Percentiles rank a stretch among this genome's conserved stretches.
These are phyloP conservation scores for Diloba caeruleocephala DNA, from an alignment of 2,888 invertebrate genomes.

Conservation along the genomic window DNA sequence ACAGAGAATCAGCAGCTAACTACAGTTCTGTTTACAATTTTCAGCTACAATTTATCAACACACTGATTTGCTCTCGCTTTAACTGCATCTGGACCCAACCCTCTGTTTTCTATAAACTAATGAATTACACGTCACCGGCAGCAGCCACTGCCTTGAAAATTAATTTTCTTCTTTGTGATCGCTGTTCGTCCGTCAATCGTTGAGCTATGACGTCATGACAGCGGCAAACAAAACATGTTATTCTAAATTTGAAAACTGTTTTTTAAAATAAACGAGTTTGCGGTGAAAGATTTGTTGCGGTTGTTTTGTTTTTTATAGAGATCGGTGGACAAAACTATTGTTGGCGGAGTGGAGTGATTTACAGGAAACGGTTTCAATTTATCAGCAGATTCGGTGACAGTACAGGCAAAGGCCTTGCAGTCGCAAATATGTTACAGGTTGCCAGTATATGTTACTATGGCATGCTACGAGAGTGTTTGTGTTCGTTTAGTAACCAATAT, in stretches of 20 bases:
- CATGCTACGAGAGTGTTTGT: too few relatives aligned
- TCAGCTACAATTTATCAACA: conserved; percentile 10
- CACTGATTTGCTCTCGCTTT: conserved; percentile 17
- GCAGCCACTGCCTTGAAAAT: conserved; percentile 61
- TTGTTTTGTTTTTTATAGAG: neutral
- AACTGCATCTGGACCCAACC: conserved; percentile 1
- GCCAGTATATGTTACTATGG: neutral
- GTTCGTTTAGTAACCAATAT: too few relatives aligned
- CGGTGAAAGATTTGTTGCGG: neutral
- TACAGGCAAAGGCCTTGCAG: conserved; percentile 18
- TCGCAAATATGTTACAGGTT: conserved; percentile 26
- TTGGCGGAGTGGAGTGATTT: conserved; percentile 29
- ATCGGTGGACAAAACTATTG: conserved; percentile 2
- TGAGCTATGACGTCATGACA: conserved; percentile 11
- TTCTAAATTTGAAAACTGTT: conserved; percentile 25
- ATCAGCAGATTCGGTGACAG: conserved; percentile 7
- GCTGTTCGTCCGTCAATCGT: conserved; percentile 37
- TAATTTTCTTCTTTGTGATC: conserved; percentile 65
- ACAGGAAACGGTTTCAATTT: conserved; percentile 25
- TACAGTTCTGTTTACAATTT: neutral
- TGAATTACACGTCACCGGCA: conserved; percentile 70
- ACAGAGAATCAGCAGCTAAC: too few relatives aligned
- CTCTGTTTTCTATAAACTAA: conserved; percentile 64
- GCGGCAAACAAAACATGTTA: conserved; percentile 47
- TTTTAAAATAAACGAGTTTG: conserved; percentile 2